These are phyloP conservation scores for Anhinga rufa DNA, from an alignment of 2,113 vertebrate genomes.

Conservation along the genomic window DNA sequence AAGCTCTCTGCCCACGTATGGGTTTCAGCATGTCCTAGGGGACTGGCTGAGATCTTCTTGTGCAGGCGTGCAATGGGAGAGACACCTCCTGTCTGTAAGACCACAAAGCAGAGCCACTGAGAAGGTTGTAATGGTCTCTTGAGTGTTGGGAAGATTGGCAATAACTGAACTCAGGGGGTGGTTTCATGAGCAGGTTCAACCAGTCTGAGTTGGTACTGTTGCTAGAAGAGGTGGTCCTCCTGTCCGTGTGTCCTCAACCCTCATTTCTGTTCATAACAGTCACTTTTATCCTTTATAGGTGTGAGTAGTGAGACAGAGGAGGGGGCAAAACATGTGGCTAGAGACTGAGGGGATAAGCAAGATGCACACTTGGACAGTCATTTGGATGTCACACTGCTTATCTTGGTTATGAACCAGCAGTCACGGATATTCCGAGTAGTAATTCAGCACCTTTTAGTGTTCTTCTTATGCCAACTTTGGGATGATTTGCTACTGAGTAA, in stretches of 20 bases:
- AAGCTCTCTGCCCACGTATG: background rate
- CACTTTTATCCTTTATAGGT: background rate
- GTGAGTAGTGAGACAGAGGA: background rate
- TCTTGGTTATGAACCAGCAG: background rate
- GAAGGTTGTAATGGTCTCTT: background rate
- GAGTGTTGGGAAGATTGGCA: background rate
- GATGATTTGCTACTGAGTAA: slow-evolving; percentile 11
- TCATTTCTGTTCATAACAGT: background rate
- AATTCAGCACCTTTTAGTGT: slow-evolving; percentile 14
- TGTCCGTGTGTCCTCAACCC: background rate
- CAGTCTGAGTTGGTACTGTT: background rate
- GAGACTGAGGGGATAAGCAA: background rate
- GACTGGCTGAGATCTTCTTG: background rate
- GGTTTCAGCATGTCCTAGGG: background rate
- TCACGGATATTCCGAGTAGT: background rate
- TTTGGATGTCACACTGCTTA: rapidly evolving
- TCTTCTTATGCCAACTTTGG: background rate
- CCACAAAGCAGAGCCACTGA: background rate
- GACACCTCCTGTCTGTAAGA: background rate
- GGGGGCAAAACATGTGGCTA: background rate
- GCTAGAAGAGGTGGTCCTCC: background rate
- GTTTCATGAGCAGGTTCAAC: background rate
- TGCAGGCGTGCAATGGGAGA: background rate
- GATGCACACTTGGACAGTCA: background rate
- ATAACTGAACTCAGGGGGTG: background rate